Evolutionary conservation across 2,797 vertebrate species (phyloP).

Genomic region (Neosilurus mollespiculum): DNA sequence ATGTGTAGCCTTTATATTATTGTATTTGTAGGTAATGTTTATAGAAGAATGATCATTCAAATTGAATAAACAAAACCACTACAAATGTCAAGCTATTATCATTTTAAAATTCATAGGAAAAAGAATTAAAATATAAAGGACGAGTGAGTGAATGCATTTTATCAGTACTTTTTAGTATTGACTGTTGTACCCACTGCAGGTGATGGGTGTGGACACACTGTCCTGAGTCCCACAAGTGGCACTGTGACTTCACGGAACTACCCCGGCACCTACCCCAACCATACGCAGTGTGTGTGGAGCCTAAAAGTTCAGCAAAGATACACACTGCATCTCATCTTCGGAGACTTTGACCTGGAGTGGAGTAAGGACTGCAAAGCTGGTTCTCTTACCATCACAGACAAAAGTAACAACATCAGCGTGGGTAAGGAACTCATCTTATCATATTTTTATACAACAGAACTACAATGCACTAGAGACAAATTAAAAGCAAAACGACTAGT

Average conservation of each 20-base stretch:
- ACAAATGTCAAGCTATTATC: not conserved
- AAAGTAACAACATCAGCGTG: slow-evolving; percentile 58
- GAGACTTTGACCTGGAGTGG: slow-evolving; percentile 82
- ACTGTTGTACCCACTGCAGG: slow-evolving; percentile 65
- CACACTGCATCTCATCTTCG: slow-evolving; percentile 76
- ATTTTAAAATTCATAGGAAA: not conserved
- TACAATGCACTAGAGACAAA: not conserved
- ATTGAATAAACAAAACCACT: not conserved
- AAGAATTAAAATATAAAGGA: not conserved
- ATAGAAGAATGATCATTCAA: not conserved
- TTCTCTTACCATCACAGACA: slow-evolving; percentile 74
- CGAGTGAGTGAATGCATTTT: not conserved
- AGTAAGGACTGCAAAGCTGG: slow-evolving; percentile 75
- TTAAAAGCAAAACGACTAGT: not conserved
- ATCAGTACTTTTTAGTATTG: not conserved
- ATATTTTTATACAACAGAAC: not conserved
- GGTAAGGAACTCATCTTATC: slow-evolving; percentile 66
- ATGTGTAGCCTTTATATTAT: not conserved
- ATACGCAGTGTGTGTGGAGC: slow-evolving; percentile 76
- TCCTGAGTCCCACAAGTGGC: slow-evolving; percentile 77
- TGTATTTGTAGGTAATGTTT: not conserved
- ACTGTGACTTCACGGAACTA: slow-evolving; percentile 85
- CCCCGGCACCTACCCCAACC: slow-evolving; percentile 84
- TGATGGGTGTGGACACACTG: slow-evolving; percentile 80
- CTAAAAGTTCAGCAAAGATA: slow-evolving; percentile 69